Conservation (phyloP, 2,888 invertebrate genomes). For the Synanthedon tipuliformis region DNA sequence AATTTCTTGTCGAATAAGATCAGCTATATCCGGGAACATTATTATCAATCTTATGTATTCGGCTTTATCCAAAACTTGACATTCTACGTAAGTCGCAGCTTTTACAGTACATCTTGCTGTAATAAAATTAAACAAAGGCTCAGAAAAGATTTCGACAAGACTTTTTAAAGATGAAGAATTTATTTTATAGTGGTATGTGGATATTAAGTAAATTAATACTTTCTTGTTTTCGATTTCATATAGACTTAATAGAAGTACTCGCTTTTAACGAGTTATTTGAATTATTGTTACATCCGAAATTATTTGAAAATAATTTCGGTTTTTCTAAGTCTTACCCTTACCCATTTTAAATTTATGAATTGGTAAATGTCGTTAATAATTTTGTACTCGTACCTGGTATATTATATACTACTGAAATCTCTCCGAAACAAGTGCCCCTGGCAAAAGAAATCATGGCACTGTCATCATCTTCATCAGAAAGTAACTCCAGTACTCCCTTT, state of each 20-base stretch:
- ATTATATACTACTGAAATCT: constrained; percentile 60
- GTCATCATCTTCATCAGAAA: constrained; percentile 66
- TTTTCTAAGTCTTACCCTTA: too few relatives aligned
- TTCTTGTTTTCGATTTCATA: too few relatives aligned
- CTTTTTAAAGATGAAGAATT: too few relatives aligned
- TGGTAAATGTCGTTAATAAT: background rate
- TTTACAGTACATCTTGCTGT: constrained; percentile 62
- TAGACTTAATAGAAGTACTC: too few relatives aligned
- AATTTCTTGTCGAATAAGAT: constrained; percentile 39
- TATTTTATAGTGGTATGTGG: too few relatives aligned
- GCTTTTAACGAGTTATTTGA: too few relatives aligned
- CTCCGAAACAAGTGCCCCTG: constrained; percentile 65
- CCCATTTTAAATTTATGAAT: background rate
- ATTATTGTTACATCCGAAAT: too few relatives aligned
- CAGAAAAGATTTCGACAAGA: too few relatives aligned
- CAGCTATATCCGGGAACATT: constrained; percentile 53
- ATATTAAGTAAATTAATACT: too few relatives aligned
- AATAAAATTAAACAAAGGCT: constrained; percentile 8
- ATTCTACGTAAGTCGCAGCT: constrained; percentile 65
- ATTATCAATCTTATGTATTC: constrained; percentile 60
- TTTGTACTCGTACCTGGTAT: constrained; percentile 40
- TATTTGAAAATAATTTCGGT: too few relatives aligned
- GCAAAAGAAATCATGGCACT: constrained; percentile 66
- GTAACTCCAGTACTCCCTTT: constrained; percentile 56
- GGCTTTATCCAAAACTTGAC: constrained; percentile 60